Evolutionary conservation across 2,113 vertebrate genomes (phyloP).

Genomic region (Stigmatopora argus): DNA sequence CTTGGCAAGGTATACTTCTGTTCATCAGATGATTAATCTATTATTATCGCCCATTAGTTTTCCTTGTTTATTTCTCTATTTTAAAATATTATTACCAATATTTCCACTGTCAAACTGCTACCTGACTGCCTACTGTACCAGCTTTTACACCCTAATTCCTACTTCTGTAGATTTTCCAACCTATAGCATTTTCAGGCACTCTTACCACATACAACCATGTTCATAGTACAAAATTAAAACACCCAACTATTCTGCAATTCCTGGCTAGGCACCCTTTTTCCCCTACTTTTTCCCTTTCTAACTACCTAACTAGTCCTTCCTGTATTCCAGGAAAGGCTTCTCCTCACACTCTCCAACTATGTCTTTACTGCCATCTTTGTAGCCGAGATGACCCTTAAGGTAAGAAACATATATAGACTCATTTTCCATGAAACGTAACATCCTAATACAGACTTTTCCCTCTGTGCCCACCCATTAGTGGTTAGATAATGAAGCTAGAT

Average conservation of each 20-base stretch:
- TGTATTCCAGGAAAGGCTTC: constrained; percentile 1
- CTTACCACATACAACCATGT: neutral
- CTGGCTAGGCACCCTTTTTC: neutral
- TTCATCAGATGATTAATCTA: neutral
- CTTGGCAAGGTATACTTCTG: neutral
- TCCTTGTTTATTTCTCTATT: too few species aligned
- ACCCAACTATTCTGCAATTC: neutral
- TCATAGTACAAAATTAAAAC: too few species aligned
- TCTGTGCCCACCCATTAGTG: constrained; percentile 35
- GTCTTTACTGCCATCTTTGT: constrained; percentile 9
- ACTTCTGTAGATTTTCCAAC: too few species aligned
- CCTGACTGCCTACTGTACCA: neutral
- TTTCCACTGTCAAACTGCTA: neutral
- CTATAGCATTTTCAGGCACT: too few species aligned
- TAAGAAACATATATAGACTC: neutral
- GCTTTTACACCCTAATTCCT: too few species aligned
- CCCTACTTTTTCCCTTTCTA: neutral
- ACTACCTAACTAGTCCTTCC: neutral
- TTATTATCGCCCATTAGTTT: neutral
- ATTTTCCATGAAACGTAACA: too few species aligned
- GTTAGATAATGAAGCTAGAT: constrained; percentile 32
- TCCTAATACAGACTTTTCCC: constrained; percentile 11
- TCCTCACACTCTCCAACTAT: constrained; percentile 5
- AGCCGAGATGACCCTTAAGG: constrained; percentile 7
- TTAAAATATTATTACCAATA: too few species aligned